phyloP scores from a whole-genome alignment of 2,888 invertebrate species.

The Cryptus viduatorius region DNA sequence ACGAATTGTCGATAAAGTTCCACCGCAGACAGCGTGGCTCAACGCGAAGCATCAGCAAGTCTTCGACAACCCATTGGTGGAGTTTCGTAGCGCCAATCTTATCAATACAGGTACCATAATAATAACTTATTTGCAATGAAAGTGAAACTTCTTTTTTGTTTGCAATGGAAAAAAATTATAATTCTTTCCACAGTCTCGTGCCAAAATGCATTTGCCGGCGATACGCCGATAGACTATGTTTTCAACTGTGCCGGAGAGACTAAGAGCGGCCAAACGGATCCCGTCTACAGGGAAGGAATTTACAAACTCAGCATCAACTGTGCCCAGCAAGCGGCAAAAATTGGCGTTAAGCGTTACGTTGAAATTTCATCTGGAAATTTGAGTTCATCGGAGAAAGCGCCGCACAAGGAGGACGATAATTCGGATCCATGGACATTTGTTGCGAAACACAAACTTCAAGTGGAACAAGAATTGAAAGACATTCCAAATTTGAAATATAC shows the following conservation, averaged over 20 bases:
- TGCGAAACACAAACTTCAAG: conserved; percentile 93
- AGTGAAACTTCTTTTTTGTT: too few species aligned
- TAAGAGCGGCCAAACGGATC: conserved; percentile 94
- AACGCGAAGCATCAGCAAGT: conserved; percentile 90
- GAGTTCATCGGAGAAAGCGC: conserved; percentile 92
- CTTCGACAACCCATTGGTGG: conserved; percentile 92
- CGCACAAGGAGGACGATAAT: conserved; percentile 91
- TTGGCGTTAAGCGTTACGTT: conserved; percentile 90
- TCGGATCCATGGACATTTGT: conserved; percentile 94
- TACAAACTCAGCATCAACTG: conserved; percentile 93
- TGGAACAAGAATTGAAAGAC: conserved; percentile 91
- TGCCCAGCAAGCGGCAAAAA: conserved; percentile 90
- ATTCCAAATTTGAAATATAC: conserved; percentile 91
- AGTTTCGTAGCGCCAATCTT: conserved; percentile 96
- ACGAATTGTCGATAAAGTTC: conserved; percentile 96
- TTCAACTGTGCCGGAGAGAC: conserved; percentile 97
- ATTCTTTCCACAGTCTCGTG: conserved; percentile 89
- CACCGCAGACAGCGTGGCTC: conserved; percentile 96
- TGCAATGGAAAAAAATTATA: neutral
- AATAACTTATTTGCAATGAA: conserved; percentile 10
- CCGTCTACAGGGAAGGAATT: conserved; percentile 96
- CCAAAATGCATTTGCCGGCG: conserved; percentile 90
- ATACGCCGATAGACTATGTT: conserved; percentile 90
- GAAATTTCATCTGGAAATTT: conserved; percentile 95
- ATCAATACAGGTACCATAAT: conserved; percentile 91